Conservation (phyloP, 2,888 invertebrate species). For the Sphaerophoria rueppellii region DNA sequence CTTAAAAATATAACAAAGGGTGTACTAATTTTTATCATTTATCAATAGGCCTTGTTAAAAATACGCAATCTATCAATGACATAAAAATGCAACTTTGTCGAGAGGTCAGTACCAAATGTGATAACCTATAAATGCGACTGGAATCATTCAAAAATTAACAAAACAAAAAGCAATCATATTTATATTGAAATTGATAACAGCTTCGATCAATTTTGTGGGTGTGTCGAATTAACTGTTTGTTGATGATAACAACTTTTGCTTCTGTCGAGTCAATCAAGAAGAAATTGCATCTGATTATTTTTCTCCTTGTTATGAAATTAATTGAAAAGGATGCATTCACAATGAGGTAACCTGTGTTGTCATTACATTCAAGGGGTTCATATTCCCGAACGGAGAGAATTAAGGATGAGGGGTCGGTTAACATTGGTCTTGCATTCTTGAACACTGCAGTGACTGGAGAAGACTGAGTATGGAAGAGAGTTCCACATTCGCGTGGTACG, state of each 20-base stretch:
- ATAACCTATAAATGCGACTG: conserved; percentile 53
- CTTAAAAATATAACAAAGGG: no score
- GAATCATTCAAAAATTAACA: conserved; percentile 22
- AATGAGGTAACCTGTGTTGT: no score
- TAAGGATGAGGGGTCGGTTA: no score
- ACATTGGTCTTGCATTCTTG: no score
- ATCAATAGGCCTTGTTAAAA: conserved; percentile 31
- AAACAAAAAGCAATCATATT: conserved; percentile 1
- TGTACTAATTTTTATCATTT: conserved; percentile 13
- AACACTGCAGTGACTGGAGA: no score
- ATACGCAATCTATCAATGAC: conserved; percentile 13
- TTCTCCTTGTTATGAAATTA: neutral
- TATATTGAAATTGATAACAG: conserved; percentile 23
- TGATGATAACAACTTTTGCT: neutral
- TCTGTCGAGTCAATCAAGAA: neutral
- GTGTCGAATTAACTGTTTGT: conserved; percentile 55
- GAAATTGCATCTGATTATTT: neutral
- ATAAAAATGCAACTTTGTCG: conserved; percentile 19
- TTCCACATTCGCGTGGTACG: no score
- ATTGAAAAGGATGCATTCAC: neutral
- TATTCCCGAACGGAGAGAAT: no score
- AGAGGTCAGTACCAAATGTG: conserved; percentile 39
- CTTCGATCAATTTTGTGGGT: conserved; percentile 43
- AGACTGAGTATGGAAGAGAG: no score
- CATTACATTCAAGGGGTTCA: no score